Evolutionary conservation across 2,888 invertebrate species (phyloP), one percentile per base, ranked within the genome.

Genomic region (Acanthococcus lagerstroemiae): DNA sequence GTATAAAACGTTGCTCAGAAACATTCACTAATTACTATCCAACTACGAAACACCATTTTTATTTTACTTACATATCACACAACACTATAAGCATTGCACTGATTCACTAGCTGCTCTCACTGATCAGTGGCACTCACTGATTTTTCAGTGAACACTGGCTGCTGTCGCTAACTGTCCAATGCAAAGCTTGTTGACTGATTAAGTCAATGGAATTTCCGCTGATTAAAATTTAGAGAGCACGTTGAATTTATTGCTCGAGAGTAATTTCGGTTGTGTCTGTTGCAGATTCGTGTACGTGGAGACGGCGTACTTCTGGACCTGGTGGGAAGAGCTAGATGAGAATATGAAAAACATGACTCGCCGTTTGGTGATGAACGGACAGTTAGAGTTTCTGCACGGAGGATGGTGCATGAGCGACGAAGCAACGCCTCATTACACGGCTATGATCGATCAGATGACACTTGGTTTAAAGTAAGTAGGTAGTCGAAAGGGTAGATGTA

Each of bases 211-310:
- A 21, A 2, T 21, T 17, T n/a, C 4, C 5, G 21, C 5, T 45
- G 2, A 22, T 7, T 15, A 22, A 3, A 58, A 58, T 58, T 21
- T 15, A 45, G 27, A 44, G 17, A 48, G 17, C 17, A 12, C 17
- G 17, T 17, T 7, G 7, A 17, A 12, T 48, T 17, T 7, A 7
- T n/a, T n/a, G n/a, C n/a, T n/a, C n/a, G n/a, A n/a, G n/a, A n/a
- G n/a, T n/a, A n/a, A n/a, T n/a, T n/a, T n/a, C n/a, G n/a, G n/a
- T n/a, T n/a, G n/a, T n/a, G n/a, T n/a, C n/a, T 27, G 19, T 60
- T 60, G 24, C 52, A 74, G 77, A 66, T 81, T 81, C 71, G 79
- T 80, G 54, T 80, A 79, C 69, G 80, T 80, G 37, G 81, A 81
- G 72, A 77, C 78, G 44, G 79, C 79, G 1, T 81, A 79, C 72